phyloP scores from a whole-genome alignment of 2,113 vertebrate genomes.

The Strigops habroptila region DNA sequence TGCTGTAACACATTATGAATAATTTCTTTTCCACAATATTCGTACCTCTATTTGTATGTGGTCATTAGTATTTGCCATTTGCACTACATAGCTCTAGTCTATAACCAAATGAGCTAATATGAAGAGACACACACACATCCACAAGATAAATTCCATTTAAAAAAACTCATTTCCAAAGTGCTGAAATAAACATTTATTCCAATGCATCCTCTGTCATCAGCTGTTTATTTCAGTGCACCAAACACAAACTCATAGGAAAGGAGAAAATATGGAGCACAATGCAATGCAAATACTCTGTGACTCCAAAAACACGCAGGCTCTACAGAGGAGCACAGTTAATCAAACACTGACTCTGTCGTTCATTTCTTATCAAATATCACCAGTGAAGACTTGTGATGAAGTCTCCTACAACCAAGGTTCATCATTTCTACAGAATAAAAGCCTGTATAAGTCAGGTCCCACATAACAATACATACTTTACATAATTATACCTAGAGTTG shows the following conservation, averaged over 20 bases:
- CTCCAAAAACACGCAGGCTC: background rate
- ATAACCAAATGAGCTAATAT: background rate
- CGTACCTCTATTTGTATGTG: background rate
- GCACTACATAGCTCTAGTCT: background rate
- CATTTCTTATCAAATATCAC: background rate
- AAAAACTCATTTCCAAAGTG: conserved; percentile 52
- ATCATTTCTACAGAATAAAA: background rate
- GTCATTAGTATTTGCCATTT: background rate
- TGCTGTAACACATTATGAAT: background rate
- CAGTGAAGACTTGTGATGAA: background rate
- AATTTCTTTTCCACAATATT: background rate
- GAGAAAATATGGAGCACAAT: background rate
- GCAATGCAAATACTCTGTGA: background rate
- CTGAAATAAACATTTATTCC: conserved; percentile 36
- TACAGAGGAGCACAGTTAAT: background rate
- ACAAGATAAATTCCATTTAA: conserved; percentile 39
- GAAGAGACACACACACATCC: background rate
- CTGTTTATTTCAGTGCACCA: background rate
- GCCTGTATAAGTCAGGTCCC: background rate
- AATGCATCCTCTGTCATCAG: background rate
- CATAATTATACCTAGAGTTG: background rate
- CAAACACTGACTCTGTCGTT: background rate
- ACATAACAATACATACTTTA: background rate
- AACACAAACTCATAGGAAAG: background rate
- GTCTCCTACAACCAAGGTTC: background rate